phyloP scores from a whole-genome alignment of 2,888 invertebrate genomes.

The Tenthredo notha region DNA sequence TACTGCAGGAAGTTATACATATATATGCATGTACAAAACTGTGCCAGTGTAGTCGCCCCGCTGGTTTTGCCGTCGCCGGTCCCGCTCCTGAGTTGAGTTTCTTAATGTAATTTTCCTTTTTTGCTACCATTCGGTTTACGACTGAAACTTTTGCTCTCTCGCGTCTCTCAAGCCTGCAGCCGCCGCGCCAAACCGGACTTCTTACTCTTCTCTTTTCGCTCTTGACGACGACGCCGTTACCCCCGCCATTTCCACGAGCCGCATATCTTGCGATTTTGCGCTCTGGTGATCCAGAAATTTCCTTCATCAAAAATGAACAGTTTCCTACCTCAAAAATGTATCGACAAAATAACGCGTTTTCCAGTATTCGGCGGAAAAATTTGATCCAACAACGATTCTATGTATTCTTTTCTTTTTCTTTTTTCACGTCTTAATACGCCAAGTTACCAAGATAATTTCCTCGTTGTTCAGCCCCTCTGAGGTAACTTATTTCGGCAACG shows the following conservation, averaged over 20 bases:
- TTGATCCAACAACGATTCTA: neutral
- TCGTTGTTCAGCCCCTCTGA: constrained; percentile 20
- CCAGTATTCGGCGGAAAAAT: neutral
- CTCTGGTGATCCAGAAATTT: constrained; percentile 47
- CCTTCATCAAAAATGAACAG: neutral
- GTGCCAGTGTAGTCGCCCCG: neutral
- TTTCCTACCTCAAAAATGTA: neutral
- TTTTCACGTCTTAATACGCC: neutral
- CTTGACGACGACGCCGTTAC: constrained; percentile 49
- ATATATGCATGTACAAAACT: neutral
- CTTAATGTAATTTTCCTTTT: constrained; percentile 76
- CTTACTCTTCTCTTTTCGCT: constrained; percentile 55
- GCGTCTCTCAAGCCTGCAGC: constrained; percentile 44
- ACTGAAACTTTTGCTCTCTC: constrained; percentile 71
- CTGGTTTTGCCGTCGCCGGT: neutral
- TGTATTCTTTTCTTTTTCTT: neutral
- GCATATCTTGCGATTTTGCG: constrained; percentile 48
- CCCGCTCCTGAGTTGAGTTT: constrained; percentile 65
- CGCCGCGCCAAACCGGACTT: constrained; percentile 50
- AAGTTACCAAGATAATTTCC: constrained; percentile 15
- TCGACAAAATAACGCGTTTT: neutral
- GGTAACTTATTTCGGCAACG: constrained; percentile 19
- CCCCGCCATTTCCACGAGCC: constrained; percentile 30
- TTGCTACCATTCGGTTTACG: constrained; percentile 73
- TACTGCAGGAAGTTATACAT: neutral